These are phyloP conservation scores for Nestor notabilis DNA, from an alignment of 2,113 vertebrate genomes.

Conservation along the genomic window DNA sequence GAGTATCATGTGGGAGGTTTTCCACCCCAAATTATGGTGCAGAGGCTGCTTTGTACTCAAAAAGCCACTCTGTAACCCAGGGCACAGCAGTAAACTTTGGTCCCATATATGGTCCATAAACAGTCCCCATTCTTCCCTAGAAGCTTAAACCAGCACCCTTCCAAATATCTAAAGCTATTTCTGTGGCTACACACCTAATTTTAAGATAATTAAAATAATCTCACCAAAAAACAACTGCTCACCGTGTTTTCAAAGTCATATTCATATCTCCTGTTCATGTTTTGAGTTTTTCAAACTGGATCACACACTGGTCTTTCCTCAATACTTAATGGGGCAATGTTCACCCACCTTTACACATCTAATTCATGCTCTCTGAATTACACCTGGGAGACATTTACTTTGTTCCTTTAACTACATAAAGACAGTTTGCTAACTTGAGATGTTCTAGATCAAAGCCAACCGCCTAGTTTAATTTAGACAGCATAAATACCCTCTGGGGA, in stretches of 20 bases:
- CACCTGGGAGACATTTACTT: background rate
- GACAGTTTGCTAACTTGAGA: too few species aligned
- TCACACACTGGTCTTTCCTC: background rate
- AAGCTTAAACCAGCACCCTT: background rate
- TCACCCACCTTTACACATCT: accelerated
- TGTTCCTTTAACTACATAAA: accelerated
- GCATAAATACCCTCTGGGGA: background rate
- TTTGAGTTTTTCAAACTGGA: accelerated
- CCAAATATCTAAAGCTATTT: accelerated
- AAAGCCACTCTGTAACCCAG: background rate
- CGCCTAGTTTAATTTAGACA: accelerated
- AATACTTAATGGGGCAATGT: accelerated
- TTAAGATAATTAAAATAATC: accelerated
- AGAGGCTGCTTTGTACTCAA: accelerated
- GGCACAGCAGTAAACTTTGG: too few species aligned
- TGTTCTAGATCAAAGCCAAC: background rate
- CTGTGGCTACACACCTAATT: accelerated
- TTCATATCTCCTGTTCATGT: accelerated
- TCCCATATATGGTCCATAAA: accelerated
- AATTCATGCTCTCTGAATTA: accelerated
- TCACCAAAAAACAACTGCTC: background rate
- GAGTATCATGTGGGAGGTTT: background rate
- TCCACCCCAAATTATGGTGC: accelerated
- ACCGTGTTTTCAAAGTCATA: accelerated
- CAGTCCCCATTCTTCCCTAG: accelerated